phyloP scores from a whole-genome alignment of 37 sponge, comb jelly and placozoan genomes.

The Ephydatia muelleri region DNA sequence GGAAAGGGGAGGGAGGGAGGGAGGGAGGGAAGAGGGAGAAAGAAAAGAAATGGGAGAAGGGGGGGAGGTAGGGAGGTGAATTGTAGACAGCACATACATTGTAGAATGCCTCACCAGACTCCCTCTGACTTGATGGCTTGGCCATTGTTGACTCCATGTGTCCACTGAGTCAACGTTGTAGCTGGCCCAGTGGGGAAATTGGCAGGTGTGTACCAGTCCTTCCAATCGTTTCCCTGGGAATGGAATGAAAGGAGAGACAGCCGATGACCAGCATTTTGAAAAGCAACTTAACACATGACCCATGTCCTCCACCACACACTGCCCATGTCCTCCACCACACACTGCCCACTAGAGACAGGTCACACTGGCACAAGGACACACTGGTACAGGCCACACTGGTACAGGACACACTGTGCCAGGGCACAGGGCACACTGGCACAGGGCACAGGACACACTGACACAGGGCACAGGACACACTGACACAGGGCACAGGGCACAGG shows the following conservation, averaged over 20 bases:
- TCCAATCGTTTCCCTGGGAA: constrained; percentile 71
- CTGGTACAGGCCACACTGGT: too few species aligned
- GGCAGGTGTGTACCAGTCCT: constrained; percentile 39
- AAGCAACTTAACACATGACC: too few species aligned
- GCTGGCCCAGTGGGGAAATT: constrained; percentile 59
- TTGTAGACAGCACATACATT: background rate
- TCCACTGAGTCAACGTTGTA: constrained; percentile 24
- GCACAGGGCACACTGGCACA: background rate
- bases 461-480: too few species aligned
- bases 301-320: too few species aligned
- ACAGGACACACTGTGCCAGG: background rate
- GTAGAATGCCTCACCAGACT: constrained; percentile 54
- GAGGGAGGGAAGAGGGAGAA: background rate
- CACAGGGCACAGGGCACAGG: too few species aligned
- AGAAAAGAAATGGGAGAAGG: background rate
- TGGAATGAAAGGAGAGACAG: too few species aligned
- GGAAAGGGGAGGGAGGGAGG: background rate
- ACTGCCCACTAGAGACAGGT: too few species aligned
- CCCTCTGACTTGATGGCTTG: constrained; percentile 75
- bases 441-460: too few species aligned
- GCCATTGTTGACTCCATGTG: constrained; percentile 82
- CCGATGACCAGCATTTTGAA: too few species aligned
- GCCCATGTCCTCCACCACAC: too few species aligned
- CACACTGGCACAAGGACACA: too few species aligned
- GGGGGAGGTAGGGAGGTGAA: background rate